A percentile compares a stretch with the other conserved stretches of the same genome.
Conservation (phyloP, 2,888 invertebrate species). For the Xiphydria camelus region DNA sequence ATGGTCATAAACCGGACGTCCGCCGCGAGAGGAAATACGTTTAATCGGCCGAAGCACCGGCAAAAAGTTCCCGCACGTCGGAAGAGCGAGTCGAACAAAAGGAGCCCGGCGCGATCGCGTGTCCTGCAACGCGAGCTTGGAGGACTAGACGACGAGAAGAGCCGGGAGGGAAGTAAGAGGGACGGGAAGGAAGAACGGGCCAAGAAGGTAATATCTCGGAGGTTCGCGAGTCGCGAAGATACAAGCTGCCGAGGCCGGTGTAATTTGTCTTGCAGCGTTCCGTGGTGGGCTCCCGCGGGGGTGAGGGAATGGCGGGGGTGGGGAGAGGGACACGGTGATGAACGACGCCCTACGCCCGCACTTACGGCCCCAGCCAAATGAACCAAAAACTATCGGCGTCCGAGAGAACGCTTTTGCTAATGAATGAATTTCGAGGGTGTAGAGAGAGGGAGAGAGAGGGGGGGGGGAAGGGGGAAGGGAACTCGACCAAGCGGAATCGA, state of each 20-base stretch:
- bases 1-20: background rate
- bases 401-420: too few relatives aligned
- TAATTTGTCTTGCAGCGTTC: conserved; percentile 45
- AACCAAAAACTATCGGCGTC: conserved; percentile 48
- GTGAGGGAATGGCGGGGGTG: conserved; percentile 16
- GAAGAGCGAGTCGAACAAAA: background rate
- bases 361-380: conserved; percentile 40
- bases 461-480: background rate
- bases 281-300: too few relatives aligned
- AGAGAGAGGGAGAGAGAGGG: background rate
- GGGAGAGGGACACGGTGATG: conserved; percentile 30
- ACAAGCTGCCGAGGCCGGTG: conserved; percentile 29
- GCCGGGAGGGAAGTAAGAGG: background rate
- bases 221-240: conserved; percentile 37
- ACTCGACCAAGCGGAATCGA: too few relatives aligned
- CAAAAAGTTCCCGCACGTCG: background rate
- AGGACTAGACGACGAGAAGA: background rate
- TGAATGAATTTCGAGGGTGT: conserved; percentile 15
- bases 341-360: conserved; percentile 39
- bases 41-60: background rate
- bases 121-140: background rate
- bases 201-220: conserved; percentile 31
- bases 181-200: background rate
- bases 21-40: background rate
- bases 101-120: background rate